Percentiles rank a stretch among this genome's conserved stretches.
These are phyloP conservation scores for Rhagophthalmus giganteus DNA, from an alignment of 2,888 invertebrate genomes.

Conservation along the genomic window DNA sequence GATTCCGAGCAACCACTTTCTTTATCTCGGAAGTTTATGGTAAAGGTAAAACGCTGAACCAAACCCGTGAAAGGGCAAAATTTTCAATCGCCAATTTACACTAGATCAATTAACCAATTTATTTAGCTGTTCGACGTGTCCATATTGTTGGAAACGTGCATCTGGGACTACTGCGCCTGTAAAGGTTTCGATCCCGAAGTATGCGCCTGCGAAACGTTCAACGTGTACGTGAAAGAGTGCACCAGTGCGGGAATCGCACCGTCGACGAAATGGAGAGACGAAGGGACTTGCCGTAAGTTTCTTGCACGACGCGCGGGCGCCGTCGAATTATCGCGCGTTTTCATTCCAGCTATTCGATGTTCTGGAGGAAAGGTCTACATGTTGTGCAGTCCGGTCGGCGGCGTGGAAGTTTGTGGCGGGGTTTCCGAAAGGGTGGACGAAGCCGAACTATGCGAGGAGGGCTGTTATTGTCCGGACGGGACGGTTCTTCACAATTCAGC, in stretches of 20 bases:
- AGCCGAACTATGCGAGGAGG: conserved; percentile 71
- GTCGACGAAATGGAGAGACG: conserved; percentile 74
- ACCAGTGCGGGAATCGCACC: conserved; percentile 65
- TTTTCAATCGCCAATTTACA: no score
- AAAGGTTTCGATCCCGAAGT: conserved; percentile 60
- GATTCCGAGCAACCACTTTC: no score
- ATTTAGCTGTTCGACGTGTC: no score
- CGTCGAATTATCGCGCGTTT: not conserved
- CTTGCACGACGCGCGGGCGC: no score
- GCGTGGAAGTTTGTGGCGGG: conserved; percentile 74
- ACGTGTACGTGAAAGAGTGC: conserved; percentile 79
- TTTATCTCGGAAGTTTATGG: no score
- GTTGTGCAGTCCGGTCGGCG: conserved; percentile 71
- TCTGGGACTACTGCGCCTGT: conserved; percentile 77
- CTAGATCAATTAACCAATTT: no score
- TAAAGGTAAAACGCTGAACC: no score
- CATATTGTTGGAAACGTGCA: conserved; percentile 71
- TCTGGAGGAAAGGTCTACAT: conserved; percentile 74
- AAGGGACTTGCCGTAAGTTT: conserved; percentile 79
- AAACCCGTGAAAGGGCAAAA: no score
- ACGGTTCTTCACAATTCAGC: conserved; percentile 71
- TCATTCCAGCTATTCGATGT: conserved; percentile 71
- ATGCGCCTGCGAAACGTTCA: conserved; percentile 77
- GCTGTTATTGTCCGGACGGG: conserved; percentile 87
- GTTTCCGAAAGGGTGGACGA: conserved; percentile 46